phyloP scores from a whole-genome alignment of 2,113 vertebrate species.

The Lanius ludovicianus region DNA sequence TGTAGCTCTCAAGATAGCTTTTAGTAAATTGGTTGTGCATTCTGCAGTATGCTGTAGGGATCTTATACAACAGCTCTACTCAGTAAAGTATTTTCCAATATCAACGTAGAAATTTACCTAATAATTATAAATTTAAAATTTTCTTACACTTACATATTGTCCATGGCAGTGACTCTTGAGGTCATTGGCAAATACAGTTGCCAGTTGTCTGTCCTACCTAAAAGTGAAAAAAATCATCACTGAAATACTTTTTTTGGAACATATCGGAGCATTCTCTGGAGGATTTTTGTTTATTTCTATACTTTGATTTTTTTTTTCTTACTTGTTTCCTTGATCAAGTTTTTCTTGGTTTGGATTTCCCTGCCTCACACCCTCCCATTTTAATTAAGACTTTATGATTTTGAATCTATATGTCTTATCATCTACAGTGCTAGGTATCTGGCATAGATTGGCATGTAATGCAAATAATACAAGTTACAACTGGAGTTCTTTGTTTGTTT shows the following conservation, averaged over 20 bases:
- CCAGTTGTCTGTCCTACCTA: not conserved
- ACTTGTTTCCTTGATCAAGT: not conserved
- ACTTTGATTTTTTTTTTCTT: not conserved
- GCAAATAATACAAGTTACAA: not conserved
- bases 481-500: not conserved
- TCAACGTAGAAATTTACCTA: not conserved
- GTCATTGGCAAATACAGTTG: not conserved
- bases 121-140: not conserved
- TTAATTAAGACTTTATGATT: not conserved
- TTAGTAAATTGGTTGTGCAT: not conserved
- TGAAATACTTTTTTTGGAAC: not conserved
- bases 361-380: fast-evolving
- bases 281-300: not conserved
- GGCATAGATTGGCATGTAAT: not conserved
- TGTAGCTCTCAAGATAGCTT: not conserved
- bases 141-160: not conserved
- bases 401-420: not conserved
- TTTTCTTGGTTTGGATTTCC: not conserved
- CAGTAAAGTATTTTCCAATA: not conserved
- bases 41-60: not conserved
- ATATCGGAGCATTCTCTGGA: not conserved
- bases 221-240: not conserved
- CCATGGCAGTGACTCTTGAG: not conserved
- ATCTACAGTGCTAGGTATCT: not conserved
- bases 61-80: not conserved